These are phyloP conservation scores for Apamea anceps DNA, from an alignment of 2,888 invertebrate genomes.

Conservation along the genomic window DNA sequence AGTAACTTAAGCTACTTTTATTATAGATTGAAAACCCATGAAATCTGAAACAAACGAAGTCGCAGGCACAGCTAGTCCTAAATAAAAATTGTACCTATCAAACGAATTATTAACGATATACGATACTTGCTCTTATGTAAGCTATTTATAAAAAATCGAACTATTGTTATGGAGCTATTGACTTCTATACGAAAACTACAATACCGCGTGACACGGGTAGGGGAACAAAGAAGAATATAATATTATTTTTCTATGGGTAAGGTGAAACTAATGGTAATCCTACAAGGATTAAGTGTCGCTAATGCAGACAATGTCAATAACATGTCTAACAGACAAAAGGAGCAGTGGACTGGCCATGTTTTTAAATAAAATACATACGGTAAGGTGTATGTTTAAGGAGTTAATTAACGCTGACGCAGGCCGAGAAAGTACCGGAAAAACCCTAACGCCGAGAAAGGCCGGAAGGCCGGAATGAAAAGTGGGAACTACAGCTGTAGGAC, in stretches of 20 bases:
- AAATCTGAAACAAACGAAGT: too few relatives aligned
- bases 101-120: background rate
- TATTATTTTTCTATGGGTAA: background rate
- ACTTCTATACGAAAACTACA: background rate
- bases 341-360: background rate
- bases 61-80: background rate
- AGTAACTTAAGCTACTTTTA: too few relatives aligned
- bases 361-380: constrained; percentile 1
- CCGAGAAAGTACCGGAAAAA: background rate
- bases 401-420: background rate
- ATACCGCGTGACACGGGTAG: background rate
- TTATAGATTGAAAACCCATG: too few relatives aligned
- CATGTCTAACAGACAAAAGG: background rate
- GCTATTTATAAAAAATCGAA: too few relatives aligned
- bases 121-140: background rate
- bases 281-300: background rate
- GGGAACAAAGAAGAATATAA: background rate
- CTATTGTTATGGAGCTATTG: background rate
- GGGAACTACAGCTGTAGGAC: background rate
- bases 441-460: background rate
- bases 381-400: background rate
- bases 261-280: background rate
- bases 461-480: background rate
- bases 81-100: background rate
- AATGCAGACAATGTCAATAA: background rate